Evolutionary conservation across 2,113 vertebrate species (phyloP).

Genomic region (Sylvia atricapilla): DNA sequence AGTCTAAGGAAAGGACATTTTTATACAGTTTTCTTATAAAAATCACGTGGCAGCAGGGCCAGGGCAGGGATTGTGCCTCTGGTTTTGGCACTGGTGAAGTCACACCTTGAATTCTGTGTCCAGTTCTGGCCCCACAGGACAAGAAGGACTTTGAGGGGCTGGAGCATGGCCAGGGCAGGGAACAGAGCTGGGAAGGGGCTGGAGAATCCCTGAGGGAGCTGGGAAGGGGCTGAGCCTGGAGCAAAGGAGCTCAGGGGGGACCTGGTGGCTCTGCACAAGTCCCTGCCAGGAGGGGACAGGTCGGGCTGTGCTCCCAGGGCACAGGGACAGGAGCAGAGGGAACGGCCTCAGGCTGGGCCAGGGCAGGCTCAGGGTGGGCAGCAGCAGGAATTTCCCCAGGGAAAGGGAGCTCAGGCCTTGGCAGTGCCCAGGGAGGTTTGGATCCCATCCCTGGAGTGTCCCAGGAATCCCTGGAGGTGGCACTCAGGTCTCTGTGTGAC

Average conservation of each 20-base stretch:
- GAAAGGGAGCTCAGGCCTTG: too few species aligned
- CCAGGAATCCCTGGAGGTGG: not conserved
- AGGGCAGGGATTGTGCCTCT: not conserved
- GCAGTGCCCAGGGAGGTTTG: too few species aligned
- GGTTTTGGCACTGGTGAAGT: not conserved
- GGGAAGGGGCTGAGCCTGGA: not conserved
- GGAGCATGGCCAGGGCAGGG: not conserved
- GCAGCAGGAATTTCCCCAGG: not conserved
- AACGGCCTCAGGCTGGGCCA: not conserved
- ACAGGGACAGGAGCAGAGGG: not conserved
- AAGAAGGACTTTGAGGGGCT: not conserved
- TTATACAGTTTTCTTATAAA: not conserved
- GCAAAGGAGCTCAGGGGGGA: not conserved
- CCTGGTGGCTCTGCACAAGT: not conserved
- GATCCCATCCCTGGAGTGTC: not conserved
- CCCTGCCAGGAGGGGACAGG: not conserved
- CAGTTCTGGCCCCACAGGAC: not conserved
- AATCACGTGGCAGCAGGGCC: not conserved
- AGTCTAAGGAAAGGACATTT: accelerated
- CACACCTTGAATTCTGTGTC: not conserved
- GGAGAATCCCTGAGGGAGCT: not conserved
- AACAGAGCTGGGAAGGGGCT: accelerated
- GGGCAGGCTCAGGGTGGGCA: not conserved
- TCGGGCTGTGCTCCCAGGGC: not conserved
- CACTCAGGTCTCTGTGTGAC: not conserved